phyloP scores from a whole-genome alignment of 1,140 invertebrate genomes.

The Eubasilissa regina region DNA sequence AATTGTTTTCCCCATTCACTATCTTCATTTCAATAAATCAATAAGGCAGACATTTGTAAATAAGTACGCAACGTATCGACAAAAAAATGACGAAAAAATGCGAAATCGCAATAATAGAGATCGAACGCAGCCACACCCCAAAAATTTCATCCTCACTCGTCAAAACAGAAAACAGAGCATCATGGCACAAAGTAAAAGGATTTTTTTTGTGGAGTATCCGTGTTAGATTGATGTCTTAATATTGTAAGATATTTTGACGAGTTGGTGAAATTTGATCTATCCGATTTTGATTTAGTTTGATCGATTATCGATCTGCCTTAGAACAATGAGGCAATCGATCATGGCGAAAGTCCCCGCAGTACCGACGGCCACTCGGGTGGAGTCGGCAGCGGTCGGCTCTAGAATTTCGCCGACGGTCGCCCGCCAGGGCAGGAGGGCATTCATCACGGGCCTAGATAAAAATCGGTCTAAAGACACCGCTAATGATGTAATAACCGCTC shows the following conservation, averaged over 20 bases:
- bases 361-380: conserved; percentile 11
- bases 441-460: conserved; percentile 54
- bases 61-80: conserved; percentile 6
- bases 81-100: conserved; percentile 22
- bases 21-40: conserved; percentile 32
- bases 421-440: conserved; percentile 35
- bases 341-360: conserved; percentile 33
- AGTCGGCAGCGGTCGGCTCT: conserved; percentile 35
- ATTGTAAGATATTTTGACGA: no score
- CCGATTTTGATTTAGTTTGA: conserved; percentile 1
- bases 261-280: not conserved
- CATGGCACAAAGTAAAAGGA: not conserved
- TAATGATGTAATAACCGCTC: conserved; percentile 59
- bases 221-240: no score
- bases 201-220: no score
- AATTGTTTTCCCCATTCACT: conserved; percentile 34
- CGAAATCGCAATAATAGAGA: conserved; percentile 19
- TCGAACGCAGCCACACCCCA: conserved; percentile 24
- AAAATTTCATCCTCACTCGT: not conserved
- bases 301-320: conserved; percentile 16
- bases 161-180: not conserved
- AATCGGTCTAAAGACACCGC: conserved; percentile 58
- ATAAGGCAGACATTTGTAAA: conserved; percentile 24
- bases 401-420: conserved; percentile 51
- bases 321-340: conserved; percentile 44